phyloP scores from a whole-genome alignment of 2,888 invertebrate genomes.

The Drosophila meridionalis region DNA sequence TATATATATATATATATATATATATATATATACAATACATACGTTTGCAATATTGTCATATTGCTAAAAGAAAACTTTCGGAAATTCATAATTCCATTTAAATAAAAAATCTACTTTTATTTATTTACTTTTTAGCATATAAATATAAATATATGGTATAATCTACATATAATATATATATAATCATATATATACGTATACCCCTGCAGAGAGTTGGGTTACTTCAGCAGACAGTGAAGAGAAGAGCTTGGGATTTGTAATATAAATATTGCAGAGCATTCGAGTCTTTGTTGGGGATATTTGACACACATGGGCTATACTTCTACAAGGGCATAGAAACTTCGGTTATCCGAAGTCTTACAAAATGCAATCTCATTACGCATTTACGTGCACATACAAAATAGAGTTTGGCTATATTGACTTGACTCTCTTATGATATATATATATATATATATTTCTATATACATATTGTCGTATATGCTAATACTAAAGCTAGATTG shows the following conservation, averaged over 20 bases:
- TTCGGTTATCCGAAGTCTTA: background rate
- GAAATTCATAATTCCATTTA: background rate
- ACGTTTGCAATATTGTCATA: background rate
- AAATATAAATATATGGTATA: background rate
- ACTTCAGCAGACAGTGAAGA: background rate
- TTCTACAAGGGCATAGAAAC: background rate
- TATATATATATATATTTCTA: conserved; percentile 2
- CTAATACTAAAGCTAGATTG: conserved; percentile 26
- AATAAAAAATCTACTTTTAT: conserved; percentile 13
- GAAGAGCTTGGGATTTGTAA: background rate
- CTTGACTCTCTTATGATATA: conserved; percentile 15
- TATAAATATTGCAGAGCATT: background rate
- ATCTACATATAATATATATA: background rate
- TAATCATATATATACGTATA: background rate
- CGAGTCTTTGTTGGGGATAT: background rate
- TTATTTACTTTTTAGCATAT: background rate
- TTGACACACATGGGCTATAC: conserved; percentile 1
- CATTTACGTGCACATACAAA: background rate
- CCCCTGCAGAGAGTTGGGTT: background rate
- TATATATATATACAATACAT: too few species aligned
- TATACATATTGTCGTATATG: conserved; percentile 22
- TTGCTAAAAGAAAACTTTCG: background rate
- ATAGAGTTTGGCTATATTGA: background rate
- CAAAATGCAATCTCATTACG: background rate
- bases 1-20: background rate